Base-by-base conservation (phyloP, 2,888 invertebrate species). In the Auanema freiburgensis region DNA sequence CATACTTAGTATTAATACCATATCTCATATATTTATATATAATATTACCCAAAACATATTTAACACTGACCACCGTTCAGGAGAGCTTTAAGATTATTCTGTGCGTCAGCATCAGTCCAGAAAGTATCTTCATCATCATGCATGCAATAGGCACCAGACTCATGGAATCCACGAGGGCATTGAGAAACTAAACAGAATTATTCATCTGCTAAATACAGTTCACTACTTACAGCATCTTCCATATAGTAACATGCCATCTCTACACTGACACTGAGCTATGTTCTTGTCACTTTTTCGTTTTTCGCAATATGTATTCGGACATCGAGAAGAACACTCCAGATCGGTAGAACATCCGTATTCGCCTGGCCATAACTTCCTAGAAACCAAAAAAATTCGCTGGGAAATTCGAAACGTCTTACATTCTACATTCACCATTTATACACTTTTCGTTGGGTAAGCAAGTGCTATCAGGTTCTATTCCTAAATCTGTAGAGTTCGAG, bases 391-490 rank as follows among this genome's bases (percentile, higher is more conserved):
- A n/a, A 0, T 4, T 16, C 2, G 5, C 40, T 53, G 33, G 1
- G 24, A 16, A 57, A 23, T 23, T 10, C 2, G 41, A 14, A 25
- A 21, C 16, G 18, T 55, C 75, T 61, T 51, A 80, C 80, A 71
- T 66, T 61, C 70, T 74, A 64, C 82, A 82, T 58, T 76, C 71
- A 52, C 80, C 81, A 55, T 81, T 68, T 54, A 81, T 74, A 55
- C 82, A 82, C 46, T 74, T 79, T 59, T 82, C 82, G 41, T 77
- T 80, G 16, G 82, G 82, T 18, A 81, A 69, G 55, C 82, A 82
- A 6, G 81, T 81, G 42, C 67, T 71, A 61, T 83, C 82, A 24
- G 80, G 59, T 49, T 81, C 78, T 42, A 74, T 61, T 23, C 69
- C 69, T 61, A 69, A 51, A 44, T 69, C 65, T 2, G 66, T 64